Conservation (phyloP, 2,113 vertebrate species). For the Mirounga angustirostris region DNA sequence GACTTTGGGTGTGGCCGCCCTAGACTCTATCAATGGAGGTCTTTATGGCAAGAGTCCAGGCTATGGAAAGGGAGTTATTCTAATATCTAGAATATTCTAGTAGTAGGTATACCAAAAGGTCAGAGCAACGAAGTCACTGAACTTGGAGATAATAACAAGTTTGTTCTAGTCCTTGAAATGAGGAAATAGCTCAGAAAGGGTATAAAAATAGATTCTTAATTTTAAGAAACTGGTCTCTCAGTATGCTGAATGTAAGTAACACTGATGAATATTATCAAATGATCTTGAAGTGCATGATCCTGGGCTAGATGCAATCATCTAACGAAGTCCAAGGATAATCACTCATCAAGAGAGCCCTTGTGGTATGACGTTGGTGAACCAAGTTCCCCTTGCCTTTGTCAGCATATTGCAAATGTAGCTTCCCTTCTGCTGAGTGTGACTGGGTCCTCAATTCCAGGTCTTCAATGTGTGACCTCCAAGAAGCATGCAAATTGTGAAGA, state of each 20-base stretch:
- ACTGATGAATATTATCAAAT: neutral
- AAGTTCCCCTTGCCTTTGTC: neutral
- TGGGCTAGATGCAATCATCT: neutral
- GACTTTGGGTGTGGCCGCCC: neutral
- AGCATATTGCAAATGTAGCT: neutral
- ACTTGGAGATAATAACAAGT: neutral
- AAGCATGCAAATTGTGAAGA: neutral
- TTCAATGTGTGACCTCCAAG: neutral
- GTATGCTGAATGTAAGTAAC: neutral
- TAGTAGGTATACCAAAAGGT: neutral
- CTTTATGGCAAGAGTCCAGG: neutral
- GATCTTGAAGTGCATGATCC: neutral
- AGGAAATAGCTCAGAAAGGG: neutral
- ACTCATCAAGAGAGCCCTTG: neutral
- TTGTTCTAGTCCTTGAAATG: neutral
- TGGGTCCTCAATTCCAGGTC: neutral
- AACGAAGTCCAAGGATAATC: neutral
- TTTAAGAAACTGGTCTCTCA: constrained; percentile 9
- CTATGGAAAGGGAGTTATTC: neutral
- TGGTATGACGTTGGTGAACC: neutral
- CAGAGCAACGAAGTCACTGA: neutral
- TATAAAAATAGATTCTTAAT: neutral
- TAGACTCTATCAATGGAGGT: neutral
- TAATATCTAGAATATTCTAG: neutral
- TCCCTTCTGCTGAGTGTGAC: neutral